Base-by-base conservation (phyloP, 2,113 vertebrate genomes). In the Laticauda colubrina region DNA sequence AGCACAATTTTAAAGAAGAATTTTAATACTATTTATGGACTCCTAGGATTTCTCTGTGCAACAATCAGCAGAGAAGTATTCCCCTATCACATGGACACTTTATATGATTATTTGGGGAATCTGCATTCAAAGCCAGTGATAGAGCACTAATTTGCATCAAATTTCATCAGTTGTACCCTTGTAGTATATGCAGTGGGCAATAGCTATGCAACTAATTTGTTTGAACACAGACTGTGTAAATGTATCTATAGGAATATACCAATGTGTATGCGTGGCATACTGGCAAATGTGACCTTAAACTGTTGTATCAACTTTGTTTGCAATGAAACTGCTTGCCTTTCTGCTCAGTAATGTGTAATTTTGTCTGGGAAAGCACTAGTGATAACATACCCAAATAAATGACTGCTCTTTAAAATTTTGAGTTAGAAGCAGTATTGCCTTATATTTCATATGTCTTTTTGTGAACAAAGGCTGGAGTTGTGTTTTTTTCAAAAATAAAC, bases 191-290 rank as follows among this genome's bases (percentile, higher is more conserved):
- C 94, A 97, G 97, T 95, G 97, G 96, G 95, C 95, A 95, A 89
- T 92, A 34, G 88, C 96, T 95, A 95, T 95, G 94, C 89, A 64
- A 96, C 56, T 98, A 98, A 98, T 98, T 98, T 98, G 98, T 98
- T 98, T 98, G 98, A 98, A 98, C 97, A 90, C 98, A 98, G 97
- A 98, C 98, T 96, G 97, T 97, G 94, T 97, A 97, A 97, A 93
- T 98, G 97, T 98, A 93, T 97, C 97, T 95, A 96, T 95, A 98
- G 97, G 96, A 97, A 96, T 98, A 97, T 97, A 97, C 97, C 97
- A 96, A 96, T 96, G 95, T 98, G 95, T 97, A 64, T 94, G 96
- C 97, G 96, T 98, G 97, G 96, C 97, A 97, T 95, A 96, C 88
- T 94, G 94, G 95, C 96, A 97, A 94, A 94, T 97, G 97, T 97